Evolutionary conservation across 2,888 invertebrate genomes (phyloP).

Genomic region (Parascotia fuliginaria): DNA sequence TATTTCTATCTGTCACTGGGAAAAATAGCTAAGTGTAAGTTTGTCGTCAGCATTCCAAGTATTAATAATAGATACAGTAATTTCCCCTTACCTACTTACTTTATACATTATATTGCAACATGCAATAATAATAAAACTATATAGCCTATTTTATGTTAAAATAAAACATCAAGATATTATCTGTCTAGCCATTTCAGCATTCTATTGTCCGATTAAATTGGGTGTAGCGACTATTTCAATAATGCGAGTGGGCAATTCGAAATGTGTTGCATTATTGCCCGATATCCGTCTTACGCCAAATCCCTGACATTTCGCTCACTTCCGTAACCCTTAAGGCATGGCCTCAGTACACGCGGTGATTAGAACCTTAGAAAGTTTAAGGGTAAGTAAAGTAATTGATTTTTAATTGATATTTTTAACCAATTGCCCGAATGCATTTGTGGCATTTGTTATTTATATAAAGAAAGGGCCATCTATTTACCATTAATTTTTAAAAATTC

Average conservation of each 20-base stretch:
- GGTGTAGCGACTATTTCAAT: slow-evolving; percentile 13
- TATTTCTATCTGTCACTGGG: no score
- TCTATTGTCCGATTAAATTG: slow-evolving; percentile 10
- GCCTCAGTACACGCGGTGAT: slow-evolving; percentile 22
- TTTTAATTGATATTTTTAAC: not conserved
- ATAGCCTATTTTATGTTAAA: slow-evolving; percentile 8
- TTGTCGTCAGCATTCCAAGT: no score
- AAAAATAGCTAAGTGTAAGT: no score
- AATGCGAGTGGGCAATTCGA: slow-evolving; percentile 21
- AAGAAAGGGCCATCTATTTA: no score
- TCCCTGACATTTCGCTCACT: slow-evolving; percentile 76
- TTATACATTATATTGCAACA: no score
- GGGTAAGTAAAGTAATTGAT: no score
- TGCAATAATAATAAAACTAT: slow-evolving; percentile 1
- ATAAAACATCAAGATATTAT: slow-evolving; percentile 3
- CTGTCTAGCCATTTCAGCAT: not conserved
- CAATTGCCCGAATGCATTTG: no score
- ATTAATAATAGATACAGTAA: no score
- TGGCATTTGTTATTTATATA: no score
- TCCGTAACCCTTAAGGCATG: slow-evolving; percentile 60
- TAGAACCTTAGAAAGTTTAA: not conserved
- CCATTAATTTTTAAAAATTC: no score
- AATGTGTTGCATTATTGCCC: slow-evolving; percentile 38
- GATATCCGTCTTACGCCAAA: slow-evolving; percentile 54
- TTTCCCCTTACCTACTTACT: no score